A percentile compares a stretch with the other conserved stretches of the same genome.
Conservation (phyloP, 2,113 vertebrate species). For the Cnemophilus loriae region DNA sequence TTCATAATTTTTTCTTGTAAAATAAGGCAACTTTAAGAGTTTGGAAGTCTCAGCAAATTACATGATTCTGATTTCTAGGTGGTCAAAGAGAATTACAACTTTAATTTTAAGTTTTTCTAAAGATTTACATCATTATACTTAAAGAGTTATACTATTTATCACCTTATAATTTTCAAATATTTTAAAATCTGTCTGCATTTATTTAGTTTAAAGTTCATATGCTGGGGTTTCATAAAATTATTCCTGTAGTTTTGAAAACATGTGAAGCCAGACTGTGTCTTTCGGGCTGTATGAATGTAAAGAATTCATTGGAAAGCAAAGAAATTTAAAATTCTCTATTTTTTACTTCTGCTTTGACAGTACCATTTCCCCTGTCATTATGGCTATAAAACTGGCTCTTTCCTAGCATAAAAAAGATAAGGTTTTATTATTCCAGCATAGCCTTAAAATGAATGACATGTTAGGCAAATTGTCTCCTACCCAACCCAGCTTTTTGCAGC, state of each 20-base stretch:
- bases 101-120: background rate
- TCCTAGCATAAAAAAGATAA: background rate
- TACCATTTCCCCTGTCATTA: background rate
- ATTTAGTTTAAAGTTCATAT: background rate
- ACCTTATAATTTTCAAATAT: background rate
- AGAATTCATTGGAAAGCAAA: background rate
- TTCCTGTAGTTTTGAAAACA: background rate
- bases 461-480: background rate
- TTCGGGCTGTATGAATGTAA: background rate
- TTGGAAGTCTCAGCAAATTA: background rate
- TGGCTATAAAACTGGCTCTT: background rate
- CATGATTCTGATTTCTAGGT: background rate
- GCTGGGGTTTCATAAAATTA: background rate
- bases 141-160: background rate
- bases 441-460: background rate
- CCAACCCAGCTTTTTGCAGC: background rate
- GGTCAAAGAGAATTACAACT: background rate
- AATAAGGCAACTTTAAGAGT: background rate
- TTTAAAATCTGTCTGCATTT: background rate
- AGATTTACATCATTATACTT: background rate
- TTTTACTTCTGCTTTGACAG: background rate
- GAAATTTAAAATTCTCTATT: background rate
- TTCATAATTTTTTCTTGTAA: background rate
- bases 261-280: background rate
- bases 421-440: background rate